A percentile compares a stretch with the other conserved stretches of the same genome.
phyloP scores from a whole-genome alignment of 2,797 vertebrate genomes.

The Oceanodroma leucorhoa region DNA sequence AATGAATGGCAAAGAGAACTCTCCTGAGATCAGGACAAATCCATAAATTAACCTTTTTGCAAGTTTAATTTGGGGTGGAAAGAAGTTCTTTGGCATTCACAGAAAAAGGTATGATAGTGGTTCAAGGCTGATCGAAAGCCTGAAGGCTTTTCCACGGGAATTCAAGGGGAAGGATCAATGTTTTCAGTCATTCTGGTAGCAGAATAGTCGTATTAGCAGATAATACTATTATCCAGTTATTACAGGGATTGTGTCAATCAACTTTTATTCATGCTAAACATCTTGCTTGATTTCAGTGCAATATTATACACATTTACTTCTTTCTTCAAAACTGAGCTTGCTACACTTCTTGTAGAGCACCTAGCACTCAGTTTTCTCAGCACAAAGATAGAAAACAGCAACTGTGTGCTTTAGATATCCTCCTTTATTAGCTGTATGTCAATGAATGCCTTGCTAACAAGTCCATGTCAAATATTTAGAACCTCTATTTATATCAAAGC shows the following conservation, averaged over 20 bases:
- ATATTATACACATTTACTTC: neutral
- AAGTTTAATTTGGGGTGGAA: neutral
- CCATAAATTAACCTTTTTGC: neutral
- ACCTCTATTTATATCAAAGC: neutral
- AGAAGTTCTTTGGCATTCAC: neutral
- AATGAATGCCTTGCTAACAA: neutral
- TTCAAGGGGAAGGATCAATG: neutral
- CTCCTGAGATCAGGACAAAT: neutral
- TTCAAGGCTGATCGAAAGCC: neutral
- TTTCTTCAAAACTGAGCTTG: neutral
- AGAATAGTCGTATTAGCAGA: neutral
- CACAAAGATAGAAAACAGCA: neutral
- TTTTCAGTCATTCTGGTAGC: neutral
- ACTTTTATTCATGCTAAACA: neutral
- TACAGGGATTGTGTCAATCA: neutral
- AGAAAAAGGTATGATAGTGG: fast-evolving
- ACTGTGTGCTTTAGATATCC: neutral
- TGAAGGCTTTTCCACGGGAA: neutral
- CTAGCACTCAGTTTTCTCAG: neutral
- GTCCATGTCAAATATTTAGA: neutral
- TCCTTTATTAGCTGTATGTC: neutral
- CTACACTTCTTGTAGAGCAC: neutral
- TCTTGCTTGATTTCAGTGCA: neutral
- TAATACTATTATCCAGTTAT: neutral
- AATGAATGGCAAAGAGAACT: neutral